phyloP scores from a whole-genome alignment of 2,888 invertebrate species.

The Drosophila stalkeri region DNA sequence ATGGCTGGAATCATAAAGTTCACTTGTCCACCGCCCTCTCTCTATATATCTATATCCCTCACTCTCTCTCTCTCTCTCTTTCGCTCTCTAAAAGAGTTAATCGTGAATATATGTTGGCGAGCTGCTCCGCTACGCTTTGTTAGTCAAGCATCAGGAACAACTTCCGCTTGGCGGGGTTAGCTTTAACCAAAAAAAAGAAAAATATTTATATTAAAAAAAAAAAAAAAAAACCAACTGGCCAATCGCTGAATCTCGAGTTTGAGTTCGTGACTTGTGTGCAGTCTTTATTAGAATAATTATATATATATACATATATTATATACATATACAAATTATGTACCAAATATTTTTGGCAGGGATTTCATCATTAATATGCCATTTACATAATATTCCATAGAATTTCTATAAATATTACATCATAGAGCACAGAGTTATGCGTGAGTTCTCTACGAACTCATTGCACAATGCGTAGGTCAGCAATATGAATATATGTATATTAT shows the following conservation, averaged over 20 bases:
- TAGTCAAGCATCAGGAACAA: slow-evolving; percentile 85
- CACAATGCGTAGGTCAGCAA: slow-evolving; percentile 40
- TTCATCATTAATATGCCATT: slow-evolving; percentile 21
- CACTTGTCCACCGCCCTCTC: slow-evolving; percentile 23
- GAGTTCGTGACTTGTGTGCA: slow-evolving; percentile 54
- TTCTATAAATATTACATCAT: slow-evolving; percentile 44
- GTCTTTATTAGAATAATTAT: slow-evolving; percentile 78
- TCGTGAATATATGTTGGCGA: slow-evolving; percentile 68
- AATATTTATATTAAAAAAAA: neutral
- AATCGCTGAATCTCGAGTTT: slow-evolving; percentile 51
- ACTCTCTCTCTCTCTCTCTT: neutral
- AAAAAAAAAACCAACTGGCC: slow-evolving; percentile 22
- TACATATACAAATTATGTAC: slow-evolving; percentile 7
- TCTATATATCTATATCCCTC: neutral
- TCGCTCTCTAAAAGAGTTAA: slow-evolving; percentile 48
- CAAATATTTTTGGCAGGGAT: slow-evolving; percentile 11
- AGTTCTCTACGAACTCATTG: neutral
- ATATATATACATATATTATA: neutral
- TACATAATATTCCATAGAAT: slow-evolving; percentile 40
- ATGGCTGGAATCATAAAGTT: slow-evolving; percentile 75
- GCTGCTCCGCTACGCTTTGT: slow-evolving; percentile 83
- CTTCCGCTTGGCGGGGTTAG: slow-evolving; percentile 75
- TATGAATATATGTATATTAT: neutral
- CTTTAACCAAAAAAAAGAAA: slow-evolving; percentile 26
- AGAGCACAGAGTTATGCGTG: slow-evolving; percentile 26